phyloP scores from a whole-genome alignment of 2,888 invertebrate genomes.

The Dugesia japonica region DNA sequence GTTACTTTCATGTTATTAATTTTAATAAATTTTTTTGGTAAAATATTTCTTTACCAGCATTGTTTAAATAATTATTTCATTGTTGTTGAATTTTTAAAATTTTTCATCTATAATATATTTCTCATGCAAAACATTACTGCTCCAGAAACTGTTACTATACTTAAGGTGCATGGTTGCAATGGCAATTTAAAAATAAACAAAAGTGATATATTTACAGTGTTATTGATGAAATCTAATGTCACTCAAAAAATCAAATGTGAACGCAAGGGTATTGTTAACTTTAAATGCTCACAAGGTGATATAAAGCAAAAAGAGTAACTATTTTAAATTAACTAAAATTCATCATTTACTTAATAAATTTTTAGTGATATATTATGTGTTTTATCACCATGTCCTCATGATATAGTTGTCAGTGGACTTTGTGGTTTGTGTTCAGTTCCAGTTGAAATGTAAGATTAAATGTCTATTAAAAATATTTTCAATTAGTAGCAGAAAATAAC shows the following conservation, averaged over 20 bases:
- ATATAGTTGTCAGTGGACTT: not conserved
- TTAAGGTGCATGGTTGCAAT: not conserved
- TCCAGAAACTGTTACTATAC: not conserved
- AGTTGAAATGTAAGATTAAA: not conserved
- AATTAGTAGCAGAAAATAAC: too few species aligned
- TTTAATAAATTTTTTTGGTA: too few species aligned
- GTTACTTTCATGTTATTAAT: too few species aligned
- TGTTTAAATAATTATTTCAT: too few species aligned
- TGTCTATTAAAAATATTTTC: too few species aligned
- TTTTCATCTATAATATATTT: not conserved
- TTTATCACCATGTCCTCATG: not conserved
- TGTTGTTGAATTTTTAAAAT: too few species aligned
- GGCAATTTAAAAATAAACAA: constrained; percentile 4
- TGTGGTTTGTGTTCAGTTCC: not conserved
- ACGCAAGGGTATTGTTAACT: not conserved
- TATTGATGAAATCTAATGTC: not conserved
- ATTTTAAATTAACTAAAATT: too few species aligned
- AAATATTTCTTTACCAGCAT: too few species aligned
- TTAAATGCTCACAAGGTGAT: not conserved
- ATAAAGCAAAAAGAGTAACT: not conserved
- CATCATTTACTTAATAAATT: too few species aligned
- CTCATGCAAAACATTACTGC: not conserved
- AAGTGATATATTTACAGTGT: not conserved
- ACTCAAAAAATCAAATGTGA: not conserved
- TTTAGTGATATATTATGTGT: not conserved